Evolutionary conservation across 2,888 invertebrate species (phyloP), one percentile per base, ranked within the genome.

Genomic region (Notodonta ziczac): DNA sequence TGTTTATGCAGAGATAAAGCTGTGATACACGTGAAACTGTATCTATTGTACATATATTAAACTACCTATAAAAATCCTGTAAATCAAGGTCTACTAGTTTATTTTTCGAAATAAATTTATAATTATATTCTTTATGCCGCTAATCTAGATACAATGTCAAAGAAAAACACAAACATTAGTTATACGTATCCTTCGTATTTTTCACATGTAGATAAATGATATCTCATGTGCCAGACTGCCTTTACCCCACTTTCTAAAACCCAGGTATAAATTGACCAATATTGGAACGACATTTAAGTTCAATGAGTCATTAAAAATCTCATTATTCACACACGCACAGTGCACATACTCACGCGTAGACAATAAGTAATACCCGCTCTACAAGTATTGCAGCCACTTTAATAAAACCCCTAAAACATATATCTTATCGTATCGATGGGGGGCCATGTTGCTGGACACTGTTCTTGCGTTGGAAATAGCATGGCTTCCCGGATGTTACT

Each of bases 401-500:
- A 72, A 55, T 9, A 8, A 61, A 77, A 78, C 35, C 80, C 56
- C 58, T 54, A 0, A 46, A 32, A 62, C 52, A 39, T 40, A 60
- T 55, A 39, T 51, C 54, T 39, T 62, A 59, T 51, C 32, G 51
- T 60, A 61, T 16, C 44, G n/a, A 60, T 8, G 44, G 64, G 60
- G 62, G 73, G 60, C 77, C 76, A 64, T 52, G 42, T 56, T n/a
- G 57, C 75, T 78, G 81, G 82, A 67, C 72, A 62, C 40, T 48
- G 64, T 58, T 66, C 42, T 42, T 61, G 71, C 66, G 82, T 84
- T 88, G 78, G 82, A 90, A 89, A 90, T 90, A 89, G 88, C 89
- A 83, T 85, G 79, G 87, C 90, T 91, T 92, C 91, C 91, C 91
- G 91, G 91, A 92, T 91, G 90, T 88, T 74, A 66, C 73, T 74